Conservation (phyloP, 2,888 invertebrate genomes). For the Blomia tropicalis region DNA sequence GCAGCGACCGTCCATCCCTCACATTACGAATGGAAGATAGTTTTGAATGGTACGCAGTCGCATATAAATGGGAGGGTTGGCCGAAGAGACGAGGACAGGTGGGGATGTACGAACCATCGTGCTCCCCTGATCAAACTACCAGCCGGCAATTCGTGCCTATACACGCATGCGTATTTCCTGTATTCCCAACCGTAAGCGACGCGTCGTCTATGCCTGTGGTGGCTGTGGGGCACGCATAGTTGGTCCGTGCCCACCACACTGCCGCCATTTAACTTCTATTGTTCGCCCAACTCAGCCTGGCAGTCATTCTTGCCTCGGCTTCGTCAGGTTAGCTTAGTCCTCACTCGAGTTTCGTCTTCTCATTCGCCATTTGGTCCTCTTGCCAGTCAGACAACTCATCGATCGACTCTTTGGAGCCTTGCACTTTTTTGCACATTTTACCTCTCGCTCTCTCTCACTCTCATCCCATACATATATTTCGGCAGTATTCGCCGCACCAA, state of each 20-base stretch:
- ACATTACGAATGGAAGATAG: too few relatives aligned
- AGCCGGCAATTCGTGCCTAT: too few relatives aligned
- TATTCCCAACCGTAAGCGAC: too few relatives aligned
- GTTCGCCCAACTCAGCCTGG: not conserved
- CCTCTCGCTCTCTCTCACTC: not conserved
- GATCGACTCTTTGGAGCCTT: not conserved
- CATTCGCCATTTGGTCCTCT: slow-evolving; percentile 10
- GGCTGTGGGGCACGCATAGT: not conserved
- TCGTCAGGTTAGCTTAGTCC: not conserved
- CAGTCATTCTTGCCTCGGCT: not conserved
- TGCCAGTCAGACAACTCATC: not conserved
- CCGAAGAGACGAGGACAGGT: too few relatives aligned
- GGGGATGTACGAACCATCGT: too few relatives aligned
- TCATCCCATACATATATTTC: not conserved
- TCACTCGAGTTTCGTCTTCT: not conserved
- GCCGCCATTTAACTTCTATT: not conserved
- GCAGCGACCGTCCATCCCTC: too few relatives aligned
- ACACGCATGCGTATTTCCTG: too few relatives aligned
- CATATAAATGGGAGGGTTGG: too few relatives aligned
- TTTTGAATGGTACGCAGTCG: too few relatives aligned
- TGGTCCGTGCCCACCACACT: not conserved
- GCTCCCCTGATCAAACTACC: too few relatives aligned
- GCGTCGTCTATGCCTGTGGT: not conserved
- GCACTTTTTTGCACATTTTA: not conserved
- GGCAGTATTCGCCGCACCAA: not conserved